A percentile compares a stretch with the other conserved stretches of the same genome.
phyloP scores from a whole-genome alignment of 2,888 invertebrate species.

The Drosophila algonquin region DNA sequence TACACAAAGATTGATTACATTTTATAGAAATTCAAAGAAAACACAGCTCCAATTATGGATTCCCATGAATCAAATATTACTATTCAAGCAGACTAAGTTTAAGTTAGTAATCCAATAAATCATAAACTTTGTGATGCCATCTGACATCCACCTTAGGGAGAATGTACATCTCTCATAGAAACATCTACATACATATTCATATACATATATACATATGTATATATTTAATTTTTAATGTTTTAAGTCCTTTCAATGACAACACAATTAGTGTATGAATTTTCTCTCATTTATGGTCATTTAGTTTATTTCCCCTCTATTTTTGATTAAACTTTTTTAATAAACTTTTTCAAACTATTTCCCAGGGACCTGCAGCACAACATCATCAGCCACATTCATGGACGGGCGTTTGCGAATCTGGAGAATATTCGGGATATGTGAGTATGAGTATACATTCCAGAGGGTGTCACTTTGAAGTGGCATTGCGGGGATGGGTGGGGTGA shows the following conservation, averaged over 20 bases:
- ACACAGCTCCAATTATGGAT: neutral
- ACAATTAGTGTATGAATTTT: too few species aligned
- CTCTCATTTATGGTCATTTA: too few species aligned
- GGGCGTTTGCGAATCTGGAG: conserved; percentile 84
- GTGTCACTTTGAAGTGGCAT: neutral
- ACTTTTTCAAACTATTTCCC: conserved; percentile 3
- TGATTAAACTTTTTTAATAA: neutral
- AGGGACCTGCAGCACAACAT: conserved; percentile 83
- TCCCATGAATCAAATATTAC: too few species aligned
- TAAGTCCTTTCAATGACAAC: neutral
- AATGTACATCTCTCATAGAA: neutral
- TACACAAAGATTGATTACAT: neutral
- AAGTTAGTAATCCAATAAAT: neutral
- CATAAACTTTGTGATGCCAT: neutral
- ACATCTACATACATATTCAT: neutral
- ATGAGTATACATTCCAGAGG: conserved; percentile 30
- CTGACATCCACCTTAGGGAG: neutral
- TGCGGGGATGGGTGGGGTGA: neutral
- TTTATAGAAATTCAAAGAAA: neutral
- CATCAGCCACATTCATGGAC: conserved; percentile 83
- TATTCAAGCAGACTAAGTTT: neutral
- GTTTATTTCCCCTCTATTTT: neutral
- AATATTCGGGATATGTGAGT: conserved; percentile 85
- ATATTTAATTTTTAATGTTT: neutral
- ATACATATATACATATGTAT: neutral